Base-by-base conservation (phyloP, 2,113 vertebrate genomes). In the Ceyx melanurus region DNA sequence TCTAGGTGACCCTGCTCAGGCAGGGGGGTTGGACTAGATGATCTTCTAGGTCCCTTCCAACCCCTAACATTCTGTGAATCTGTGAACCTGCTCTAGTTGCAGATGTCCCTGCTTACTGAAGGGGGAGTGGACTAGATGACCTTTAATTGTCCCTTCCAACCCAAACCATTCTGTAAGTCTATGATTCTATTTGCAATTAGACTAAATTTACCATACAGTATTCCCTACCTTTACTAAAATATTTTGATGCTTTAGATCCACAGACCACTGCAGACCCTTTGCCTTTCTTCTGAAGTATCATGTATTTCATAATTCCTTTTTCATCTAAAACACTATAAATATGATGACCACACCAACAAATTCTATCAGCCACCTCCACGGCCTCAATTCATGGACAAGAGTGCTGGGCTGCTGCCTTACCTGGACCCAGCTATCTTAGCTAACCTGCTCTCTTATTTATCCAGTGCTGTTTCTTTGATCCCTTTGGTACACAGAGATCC, bases 221-320 rank as follows among this genome's bases (percentile, higher is more conserved):
- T 33, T 22, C 11, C 21, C 12, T 48, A 61, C 26, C 19, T 74
- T 78, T 10, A 42, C 26, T 25, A 58, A 88, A 86, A 86, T n/a
- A n/a, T 31, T 9, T 45, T 54, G 31, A 25, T n/a, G 40, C 6
- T 67, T 74, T 40, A 48, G 23, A 80, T 40, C 64, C 35, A 72
- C 50, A 68, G 43, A 72, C 9, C 28, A n/a, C 29, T 46, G 33
- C 0, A 0, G 35, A 72, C 3, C 5, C 22, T 72, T 13, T 74
- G 67, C 31, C 25, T 82, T 51, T 56, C 46, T 79, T 48, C 48
- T 57, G 20, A 17, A 29, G 31, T 42, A 37, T 43, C 20, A 29
- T 0, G 0, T 37, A 64, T 67, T 78, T 72, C 16, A 51, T 20
- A 8, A 10, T 21, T 56, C 62, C 10, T 68, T 71, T 79, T 75